phyloP scores from a whole-genome alignment of 2,113 vertebrate genomes.

The Varanus salvator region DNA sequence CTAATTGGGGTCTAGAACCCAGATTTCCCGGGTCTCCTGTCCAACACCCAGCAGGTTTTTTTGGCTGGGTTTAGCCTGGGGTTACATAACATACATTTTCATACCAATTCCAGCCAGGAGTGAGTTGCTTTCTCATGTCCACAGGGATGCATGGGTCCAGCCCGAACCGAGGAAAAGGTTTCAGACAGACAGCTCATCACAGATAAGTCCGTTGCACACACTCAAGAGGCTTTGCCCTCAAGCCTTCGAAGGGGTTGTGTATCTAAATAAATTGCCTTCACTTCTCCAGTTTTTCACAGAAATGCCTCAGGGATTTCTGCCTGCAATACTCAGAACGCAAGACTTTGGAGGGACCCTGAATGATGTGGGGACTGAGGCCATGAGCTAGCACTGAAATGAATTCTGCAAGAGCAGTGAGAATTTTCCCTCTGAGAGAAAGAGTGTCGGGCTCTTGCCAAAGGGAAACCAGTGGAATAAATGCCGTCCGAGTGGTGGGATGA shows the following conservation, averaged over 20 bases:
- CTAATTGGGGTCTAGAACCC: no score
- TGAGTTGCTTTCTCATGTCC: background rate
- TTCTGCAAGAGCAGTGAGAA: background rate
- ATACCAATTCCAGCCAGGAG: background rate
- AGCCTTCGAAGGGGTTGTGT: background rate
- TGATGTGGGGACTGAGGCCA: slow-evolving; percentile 27
- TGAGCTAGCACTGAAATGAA: background rate
- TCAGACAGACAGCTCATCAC: background rate
- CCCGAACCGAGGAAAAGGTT: background rate
- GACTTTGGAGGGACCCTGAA: slow-evolving; percentile 14
- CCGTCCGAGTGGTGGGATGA: slow-evolving; percentile 27
- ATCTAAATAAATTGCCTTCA: background rate
- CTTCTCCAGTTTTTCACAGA: background rate
- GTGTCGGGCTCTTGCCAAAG: background rate
- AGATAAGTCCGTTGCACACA: background rate
- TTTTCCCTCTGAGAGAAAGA: slow-evolving; percentile 17
- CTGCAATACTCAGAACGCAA: no score
- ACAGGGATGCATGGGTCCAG: background rate
- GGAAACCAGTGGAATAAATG: slow-evolving; percentile 13
- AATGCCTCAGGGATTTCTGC: background rate
- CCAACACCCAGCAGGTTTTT: no score
- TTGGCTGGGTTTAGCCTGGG: no score
- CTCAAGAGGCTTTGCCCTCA: background rate
- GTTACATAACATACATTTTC: background rate
- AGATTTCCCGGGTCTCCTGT: no score